A percentile compares a stretch with the other conserved stretches of the same genome.
Evolutionary conservation across 2,797 vertebrate genomes (phyloP).

Genomic region (Megaceryle alcyon): DNA sequence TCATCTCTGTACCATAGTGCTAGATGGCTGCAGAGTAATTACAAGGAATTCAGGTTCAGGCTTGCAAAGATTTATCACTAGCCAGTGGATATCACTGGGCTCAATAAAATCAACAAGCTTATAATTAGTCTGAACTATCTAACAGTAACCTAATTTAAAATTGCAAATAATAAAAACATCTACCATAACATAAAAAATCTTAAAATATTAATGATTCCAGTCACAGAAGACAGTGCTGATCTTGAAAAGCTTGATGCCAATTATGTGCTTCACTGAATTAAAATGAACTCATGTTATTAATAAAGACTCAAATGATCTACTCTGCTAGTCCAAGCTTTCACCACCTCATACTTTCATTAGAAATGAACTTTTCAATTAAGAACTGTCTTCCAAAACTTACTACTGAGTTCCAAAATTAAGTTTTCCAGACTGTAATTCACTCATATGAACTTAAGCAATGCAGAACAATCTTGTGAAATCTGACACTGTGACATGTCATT

Average conservation of each 20-base stretch:
- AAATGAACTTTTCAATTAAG: conserved; percentile 77
- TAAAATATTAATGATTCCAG: conserved; percentile 73
- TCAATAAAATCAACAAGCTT: conserved; percentile 76
- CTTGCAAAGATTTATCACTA: conserved; percentile 73
- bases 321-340: conserved; percentile 77
- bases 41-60: conserved; percentile 66
- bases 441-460: conserved; percentile 37
- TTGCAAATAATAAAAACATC: conserved; percentile 78
- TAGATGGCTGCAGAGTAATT: conserved; percentile 73
- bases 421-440: conserved; percentile 62
- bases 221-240: conserved; percentile 67
- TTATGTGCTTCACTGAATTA: conserved; percentile 83
- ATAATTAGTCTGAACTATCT: conserved; percentile 77
- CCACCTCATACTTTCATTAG: conserved; percentile 72
- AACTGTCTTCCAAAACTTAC: conserved; percentile 64
- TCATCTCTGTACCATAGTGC: conserved; percentile 59
- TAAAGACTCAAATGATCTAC: conserved; percentile 77
- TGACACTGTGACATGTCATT: conserved; percentile 40
- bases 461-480: conserved; percentile 9
- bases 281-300: conserved; percentile 81
- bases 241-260: conserved; percentile 78
- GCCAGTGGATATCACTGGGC: conserved; percentile 54
- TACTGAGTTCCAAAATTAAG: conserved; percentile 58
- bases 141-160: conserved; percentile 77
- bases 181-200: conserved; percentile 55